These are phyloP conservation scores for Heliconius hewitsoni DNA, from an alignment of 1,140 invertebrate species.

Conservation along the genomic window DNA sequence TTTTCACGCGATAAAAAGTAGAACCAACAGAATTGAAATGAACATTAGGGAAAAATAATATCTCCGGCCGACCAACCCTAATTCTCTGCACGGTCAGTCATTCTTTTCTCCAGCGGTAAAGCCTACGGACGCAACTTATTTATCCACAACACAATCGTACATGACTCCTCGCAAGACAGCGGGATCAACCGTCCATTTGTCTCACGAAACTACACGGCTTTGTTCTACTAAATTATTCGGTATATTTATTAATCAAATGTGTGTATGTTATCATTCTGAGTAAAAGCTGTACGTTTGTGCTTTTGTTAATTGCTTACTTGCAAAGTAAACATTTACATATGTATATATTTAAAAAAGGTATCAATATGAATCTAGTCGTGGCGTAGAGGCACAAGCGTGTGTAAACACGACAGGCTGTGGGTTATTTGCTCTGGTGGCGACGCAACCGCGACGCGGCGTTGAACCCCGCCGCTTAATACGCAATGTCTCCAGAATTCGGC, in stretches of 20 bases:
- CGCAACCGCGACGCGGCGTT: too few relatives aligned
- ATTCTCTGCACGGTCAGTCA: conserved; percentile 21
- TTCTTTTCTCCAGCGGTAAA: conserved; percentile 37
- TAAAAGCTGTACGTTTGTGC: not conserved
- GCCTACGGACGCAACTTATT: conserved; percentile 61
- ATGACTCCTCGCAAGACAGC: conserved; percentile 53
- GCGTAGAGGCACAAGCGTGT: too few relatives aligned
- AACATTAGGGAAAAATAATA: not conserved
- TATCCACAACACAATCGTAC: conserved; percentile 55
- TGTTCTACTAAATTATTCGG: conserved; percentile 52
- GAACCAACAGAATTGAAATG: too few relatives aligned
- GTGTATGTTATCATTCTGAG: conserved; percentile 6
- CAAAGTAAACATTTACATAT: too few relatives aligned
- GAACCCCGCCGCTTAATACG: too few relatives aligned
- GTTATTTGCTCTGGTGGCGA: too few relatives aligned
- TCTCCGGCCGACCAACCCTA: not conserved
- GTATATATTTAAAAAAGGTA: too few relatives aligned
- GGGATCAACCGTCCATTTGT: conserved; percentile 63
- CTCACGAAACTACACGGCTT: conserved; percentile 55
- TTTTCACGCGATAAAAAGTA: too few relatives aligned
- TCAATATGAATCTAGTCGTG: too few relatives aligned
- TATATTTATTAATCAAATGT: conserved; percentile 54
- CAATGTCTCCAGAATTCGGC: too few relatives aligned
- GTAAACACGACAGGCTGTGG: too few relatives aligned
- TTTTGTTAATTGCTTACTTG: not conserved